Percentiles rank a stretch among this genome's conserved stretches.
These are phyloP conservation scores for Peromyscus californicus DNA, from an alignment of 2,113 vertebrate species.

Conservation along the genomic window DNA sequence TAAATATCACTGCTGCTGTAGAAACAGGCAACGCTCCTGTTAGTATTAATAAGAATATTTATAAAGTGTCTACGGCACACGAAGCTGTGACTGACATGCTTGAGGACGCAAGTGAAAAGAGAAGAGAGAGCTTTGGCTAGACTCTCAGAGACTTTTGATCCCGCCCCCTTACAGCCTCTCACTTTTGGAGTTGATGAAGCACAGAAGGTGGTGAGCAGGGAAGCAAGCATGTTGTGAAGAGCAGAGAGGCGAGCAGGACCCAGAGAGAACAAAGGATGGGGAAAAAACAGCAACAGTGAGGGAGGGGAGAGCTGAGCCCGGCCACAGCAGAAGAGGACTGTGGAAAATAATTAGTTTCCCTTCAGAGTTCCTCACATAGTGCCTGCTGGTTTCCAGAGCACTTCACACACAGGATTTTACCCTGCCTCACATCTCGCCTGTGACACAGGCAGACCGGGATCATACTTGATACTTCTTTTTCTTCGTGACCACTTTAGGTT, in stretches of 20 bases:
- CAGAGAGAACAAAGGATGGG: slow-evolving; percentile 38
- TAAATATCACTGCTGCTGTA: slow-evolving; percentile 45
- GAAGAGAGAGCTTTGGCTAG: neutral
- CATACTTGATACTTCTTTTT: neutral
- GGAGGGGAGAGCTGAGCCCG: neutral
- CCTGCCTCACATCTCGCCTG: rapidly evolving
- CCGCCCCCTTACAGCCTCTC: neutral
- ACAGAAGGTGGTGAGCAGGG: neutral
- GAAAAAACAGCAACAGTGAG: neutral
- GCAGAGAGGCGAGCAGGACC: neutral
- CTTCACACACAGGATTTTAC: neutral
- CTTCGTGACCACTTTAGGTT: neutral
- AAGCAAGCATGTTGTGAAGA: neutral
- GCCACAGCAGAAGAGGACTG: neutral
- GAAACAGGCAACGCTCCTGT: slow-evolving; percentile 44
- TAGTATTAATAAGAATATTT: slow-evolving; percentile 67
- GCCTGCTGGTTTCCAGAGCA: slow-evolving; percentile 1
- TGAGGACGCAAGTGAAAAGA: neutral
- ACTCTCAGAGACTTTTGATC: neutral
- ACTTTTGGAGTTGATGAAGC: slow-evolving; percentile 38
- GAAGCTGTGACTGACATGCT: neutral
- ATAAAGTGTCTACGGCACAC: neutral
- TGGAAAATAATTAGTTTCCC: slow-evolving; percentile 55
- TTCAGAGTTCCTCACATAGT: neutral
- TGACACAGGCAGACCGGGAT: neutral